These are phyloP conservation scores for Ateles fusciceps DNA, from an alignment of 2,797 vertebrate genomes.

Conservation along the genomic window DNA sequence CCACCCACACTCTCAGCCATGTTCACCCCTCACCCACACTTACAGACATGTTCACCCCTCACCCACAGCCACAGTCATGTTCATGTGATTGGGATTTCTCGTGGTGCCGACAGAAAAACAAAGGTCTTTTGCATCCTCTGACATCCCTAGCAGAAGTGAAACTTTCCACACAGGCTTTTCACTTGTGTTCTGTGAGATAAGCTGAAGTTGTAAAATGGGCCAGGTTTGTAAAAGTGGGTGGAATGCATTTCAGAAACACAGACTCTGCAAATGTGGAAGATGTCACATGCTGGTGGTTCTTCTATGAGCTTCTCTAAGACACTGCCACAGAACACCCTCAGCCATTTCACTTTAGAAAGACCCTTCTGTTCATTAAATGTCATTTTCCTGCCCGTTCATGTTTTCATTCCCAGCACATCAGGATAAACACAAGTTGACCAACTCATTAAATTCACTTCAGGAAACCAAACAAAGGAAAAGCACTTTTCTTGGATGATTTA, in stretches of 20 bases:
- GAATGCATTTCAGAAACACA: background rate
- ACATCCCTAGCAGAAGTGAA: background rate
- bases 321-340: background rate
- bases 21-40: too few species aligned
- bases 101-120: too few species aligned
- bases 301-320: background rate
- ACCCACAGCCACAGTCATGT: background rate
- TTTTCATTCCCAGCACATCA: background rate
- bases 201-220: background rate
- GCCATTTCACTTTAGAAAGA: background rate
- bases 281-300: background rate
- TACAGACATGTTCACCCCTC: too few species aligned
- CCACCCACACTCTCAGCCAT: accelerated
- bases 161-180: background rate
- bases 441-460: background rate
- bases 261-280: background rate
- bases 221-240: background rate
- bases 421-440: background rate
- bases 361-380: background rate
- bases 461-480: background rate
- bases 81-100: background rate
- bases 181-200: background rate
- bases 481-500: background rate
- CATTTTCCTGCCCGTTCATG: background rate
- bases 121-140: background rate